Percentiles rank a stretch among this genome's conserved stretches.
These are phyloP conservation scores for Entelurus aequoreus DNA, from an alignment of 2,113 vertebrate species.

Conservation along the genomic window DNA sequence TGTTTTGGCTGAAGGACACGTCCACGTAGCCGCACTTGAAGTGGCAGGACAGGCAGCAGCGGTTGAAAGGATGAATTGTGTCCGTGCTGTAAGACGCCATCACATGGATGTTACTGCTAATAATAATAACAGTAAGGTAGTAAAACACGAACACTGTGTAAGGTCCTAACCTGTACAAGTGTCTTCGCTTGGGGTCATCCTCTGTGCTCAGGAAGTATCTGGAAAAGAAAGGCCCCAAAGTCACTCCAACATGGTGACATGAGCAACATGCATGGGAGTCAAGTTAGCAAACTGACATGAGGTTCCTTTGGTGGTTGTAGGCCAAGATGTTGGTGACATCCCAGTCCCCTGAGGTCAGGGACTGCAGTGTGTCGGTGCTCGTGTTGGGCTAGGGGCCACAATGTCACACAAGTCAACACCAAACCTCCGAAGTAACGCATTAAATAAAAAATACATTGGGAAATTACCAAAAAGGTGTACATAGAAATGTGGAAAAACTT, in stretches of 20 bases:
- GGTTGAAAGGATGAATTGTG: slow-evolving; percentile 87
- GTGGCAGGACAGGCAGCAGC: slow-evolving; percentile 89
- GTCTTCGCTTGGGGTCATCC: slow-evolving; percentile 82
- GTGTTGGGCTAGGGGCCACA: slow-evolving; percentile 79
- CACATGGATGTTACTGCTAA: not conserved
- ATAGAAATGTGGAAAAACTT: slow-evolving; percentile 94
- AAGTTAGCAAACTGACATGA: slow-evolving; percentile 76
- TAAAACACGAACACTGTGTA: not conserved
- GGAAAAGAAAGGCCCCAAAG: slow-evolving; percentile 9
- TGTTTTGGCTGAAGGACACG: slow-evolving; percentile 82
- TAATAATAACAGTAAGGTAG: not conserved
- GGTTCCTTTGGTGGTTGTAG: slow-evolving; percentile 82
- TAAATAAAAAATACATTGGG: no score
- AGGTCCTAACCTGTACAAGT: slow-evolving; percentile 86
- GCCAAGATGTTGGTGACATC: slow-evolving; percentile 90
- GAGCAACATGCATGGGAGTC: not conserved
- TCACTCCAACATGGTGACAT: not conserved
- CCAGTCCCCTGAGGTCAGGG: slow-evolving; percentile 94
- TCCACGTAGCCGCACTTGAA: slow-evolving; percentile 88
- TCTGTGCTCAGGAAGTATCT: slow-evolving; percentile 98
- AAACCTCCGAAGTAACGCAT: not conserved
- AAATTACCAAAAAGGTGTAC: slow-evolving; percentile 82
- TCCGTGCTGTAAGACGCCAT: slow-evolving; percentile 74
- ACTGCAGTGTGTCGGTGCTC: slow-evolving; percentile 85
- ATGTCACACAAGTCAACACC: slow-evolving; percentile 4